Conservation (phyloP, 2,113 vertebrate species). For the Alectura lathami region DNA sequence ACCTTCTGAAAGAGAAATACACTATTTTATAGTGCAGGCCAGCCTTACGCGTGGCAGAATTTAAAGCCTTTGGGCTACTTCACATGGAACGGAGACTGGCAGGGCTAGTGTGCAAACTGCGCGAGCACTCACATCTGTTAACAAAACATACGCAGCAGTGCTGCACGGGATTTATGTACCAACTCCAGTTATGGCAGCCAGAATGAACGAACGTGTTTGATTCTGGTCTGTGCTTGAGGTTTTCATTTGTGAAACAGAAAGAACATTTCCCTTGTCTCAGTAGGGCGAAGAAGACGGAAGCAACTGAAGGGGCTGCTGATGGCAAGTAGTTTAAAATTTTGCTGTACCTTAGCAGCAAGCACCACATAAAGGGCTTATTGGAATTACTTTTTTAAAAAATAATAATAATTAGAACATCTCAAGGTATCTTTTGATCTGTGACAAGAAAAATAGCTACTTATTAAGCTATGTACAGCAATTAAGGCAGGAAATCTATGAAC, state of each 20-base stretch:
- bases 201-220: background rate
- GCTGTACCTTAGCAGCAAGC: background rate
- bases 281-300: background rate
- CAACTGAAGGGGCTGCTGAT: background rate
- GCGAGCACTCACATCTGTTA: background rate
- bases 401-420: background rate
- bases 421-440: background rate
- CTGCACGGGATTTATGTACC: background rate
- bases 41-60: background rate
- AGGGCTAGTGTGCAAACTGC: background rate
- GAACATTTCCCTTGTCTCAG: background rate
- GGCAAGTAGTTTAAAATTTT: background rate
- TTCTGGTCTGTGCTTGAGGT: background rate
- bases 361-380: background rate
- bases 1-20: background rate
- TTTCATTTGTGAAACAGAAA: background rate
- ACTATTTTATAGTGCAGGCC: background rate
- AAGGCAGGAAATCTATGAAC: background rate
- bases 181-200: background rate
- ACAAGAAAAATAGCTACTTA: background rate
- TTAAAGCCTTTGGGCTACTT: background rate
- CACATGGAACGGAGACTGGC: background rate
- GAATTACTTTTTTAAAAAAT: background rate
- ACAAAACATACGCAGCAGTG: fast-evolving
- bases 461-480: background rate